These are phyloP conservation scores for Stenurella melanura DNA, from an alignment of 2,888 invertebrate genomes.

Conservation along the genomic window DNA sequence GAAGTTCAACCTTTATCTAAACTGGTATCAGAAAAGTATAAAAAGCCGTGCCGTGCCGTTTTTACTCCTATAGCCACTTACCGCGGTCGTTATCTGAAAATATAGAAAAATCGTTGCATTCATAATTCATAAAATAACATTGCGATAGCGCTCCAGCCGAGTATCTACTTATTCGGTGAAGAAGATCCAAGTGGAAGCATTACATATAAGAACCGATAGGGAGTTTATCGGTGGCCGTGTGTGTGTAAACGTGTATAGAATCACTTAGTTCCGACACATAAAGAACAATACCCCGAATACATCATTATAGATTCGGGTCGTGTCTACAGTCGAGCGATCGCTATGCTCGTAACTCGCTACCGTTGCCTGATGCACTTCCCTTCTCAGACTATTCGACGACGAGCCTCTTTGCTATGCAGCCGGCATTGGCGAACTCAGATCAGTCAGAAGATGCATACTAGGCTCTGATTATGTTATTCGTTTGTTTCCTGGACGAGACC, in stretches of 20 bases:
- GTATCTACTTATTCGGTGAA: conserved; percentile 53
- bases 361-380: conserved; percentile 55
- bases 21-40: conserved; percentile 32
- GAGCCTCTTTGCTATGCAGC: conserved; percentile 52
- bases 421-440: conserved; percentile 33
- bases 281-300: conserved; percentile 70
- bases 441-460: conserved; percentile 35
- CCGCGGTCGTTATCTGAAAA: conserved; percentile 41
- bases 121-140: conserved; percentile 60
- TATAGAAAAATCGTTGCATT: conserved; percentile 58
- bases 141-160: conserved; percentile 44
- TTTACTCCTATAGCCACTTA: conserved; percentile 36
- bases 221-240: conserved; percentile 62
- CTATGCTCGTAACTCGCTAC: conserved; percentile 51
- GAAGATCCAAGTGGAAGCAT: conserved; percentile 36
- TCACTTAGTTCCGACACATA: conserved; percentile 69
- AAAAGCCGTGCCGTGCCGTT: conserved; percentile 34
- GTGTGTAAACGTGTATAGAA: conserved; percentile 66
- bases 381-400: conserved; percentile 54
- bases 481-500: conserved; percentile 40
- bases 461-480: conserved; percentile 40
- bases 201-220: conserved; percentile 58
- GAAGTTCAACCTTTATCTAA: conserved; percentile 18
- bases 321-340: conserved; percentile 60
- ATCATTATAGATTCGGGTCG: conserved; percentile 69